Evolutionary conservation across 2,888 invertebrate genomes (phyloP), one percentile per base, ranked within the genome.

Genomic region (Teinopalpus imperialis): DNA sequence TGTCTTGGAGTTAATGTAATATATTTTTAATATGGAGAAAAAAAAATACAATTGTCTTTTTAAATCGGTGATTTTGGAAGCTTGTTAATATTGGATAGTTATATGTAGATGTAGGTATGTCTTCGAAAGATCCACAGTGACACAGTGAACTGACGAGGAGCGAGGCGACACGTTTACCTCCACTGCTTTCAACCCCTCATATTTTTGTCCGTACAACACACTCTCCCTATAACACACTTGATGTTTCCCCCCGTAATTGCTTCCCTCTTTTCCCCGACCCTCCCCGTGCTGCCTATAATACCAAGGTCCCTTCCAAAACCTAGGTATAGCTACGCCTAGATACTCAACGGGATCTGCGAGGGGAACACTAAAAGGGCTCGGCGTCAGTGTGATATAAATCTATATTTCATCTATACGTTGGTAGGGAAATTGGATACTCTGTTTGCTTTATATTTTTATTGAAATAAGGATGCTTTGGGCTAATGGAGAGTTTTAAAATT

Each of bases 91-190:
- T n/a, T n/a, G 9, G 20, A 9, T 29, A 35, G 20, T 4, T 29
- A 43, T 31, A 32, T 49, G 52, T n/a, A 56, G 52, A 57, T 56
- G 56, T 56, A 63, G n/a, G n/a, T 56, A 63, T 56, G 61, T 76
- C 69, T 71, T 74, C 63, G 71, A 79, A 81, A 83, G 76, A 85
- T 81, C 80, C 81, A 69, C 76, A 75, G 71, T 88, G 87, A 87
- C 87, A 88, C 81, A 87, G 85, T 88, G 87, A 87, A 86, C 87
- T 77, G 82, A 78, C 66, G 78, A n/a, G n/a, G n/a, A n/a, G n/a
- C 78, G 66, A 74, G 59, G 54, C 80, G 86, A 72, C 87, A 86
- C 83, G 85, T 80, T 86, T 81, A 83, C 80, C 81, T 75, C 77
- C 68, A 73, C 69, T 76, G 75, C 71, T 67, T 67, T 68, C 69